Evolutionary conservation across 2,888 invertebrate species (phyloP).

Genomic region (Hartigia nigra): DNA sequence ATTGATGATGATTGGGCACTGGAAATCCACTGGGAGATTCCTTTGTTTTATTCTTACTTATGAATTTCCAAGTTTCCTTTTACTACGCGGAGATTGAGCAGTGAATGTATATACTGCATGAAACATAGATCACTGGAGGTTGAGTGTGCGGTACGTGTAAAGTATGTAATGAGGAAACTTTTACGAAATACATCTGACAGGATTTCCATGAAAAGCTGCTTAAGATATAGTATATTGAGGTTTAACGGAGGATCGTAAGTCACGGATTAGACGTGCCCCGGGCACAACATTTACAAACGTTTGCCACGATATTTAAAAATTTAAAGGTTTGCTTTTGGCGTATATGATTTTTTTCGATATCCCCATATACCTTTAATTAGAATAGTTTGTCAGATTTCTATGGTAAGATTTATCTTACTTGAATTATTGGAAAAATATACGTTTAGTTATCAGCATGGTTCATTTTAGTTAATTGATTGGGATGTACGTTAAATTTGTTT

Average conservation of each 20-base stretch:
- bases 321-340: neutral
- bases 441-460: neutral
- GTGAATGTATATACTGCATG: neutral
- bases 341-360: neutral
- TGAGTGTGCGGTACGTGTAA: neutral
- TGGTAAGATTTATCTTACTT: neutral
- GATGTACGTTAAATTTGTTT: neutral
- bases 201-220: neutral
- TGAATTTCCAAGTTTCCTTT: neutral
- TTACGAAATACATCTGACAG: neutral
- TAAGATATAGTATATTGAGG: neutral
- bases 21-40: neutral
- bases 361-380: neutral
- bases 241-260: neutral
- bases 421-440: neutral
- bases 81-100: neutral
- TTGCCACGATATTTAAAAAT: neutral
- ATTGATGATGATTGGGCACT: neutral
- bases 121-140: neutral
- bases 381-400: neutral
- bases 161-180: slow-evolving; percentile 8
- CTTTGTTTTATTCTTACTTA: neutral
- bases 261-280: neutral
- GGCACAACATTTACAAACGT: neutral
- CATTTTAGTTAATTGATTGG: neutral